Base-by-base conservation (phyloP, 1,140 invertebrate species). In the Campoletis sonorensis region DNA sequence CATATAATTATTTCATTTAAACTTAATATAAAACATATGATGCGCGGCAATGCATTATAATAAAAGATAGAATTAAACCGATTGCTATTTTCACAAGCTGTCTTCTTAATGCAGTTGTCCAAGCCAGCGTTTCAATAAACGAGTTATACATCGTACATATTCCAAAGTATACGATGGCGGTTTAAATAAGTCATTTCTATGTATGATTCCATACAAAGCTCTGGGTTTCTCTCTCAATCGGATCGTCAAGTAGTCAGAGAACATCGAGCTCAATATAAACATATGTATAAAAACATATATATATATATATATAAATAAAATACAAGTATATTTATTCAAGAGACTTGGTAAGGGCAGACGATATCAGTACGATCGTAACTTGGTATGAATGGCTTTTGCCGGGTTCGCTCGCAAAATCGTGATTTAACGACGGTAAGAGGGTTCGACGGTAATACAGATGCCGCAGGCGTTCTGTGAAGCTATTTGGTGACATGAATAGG, bases 291-390 rank as follows among this genome's bases (percentile, higher is more conserved):
- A 64, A 23, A 15, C 10, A 64, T 64, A 27, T 64, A 64, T 13
- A 33, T 72, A 45, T 54, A 54, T 80, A 33, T 30, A 73, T 13
- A 45, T 45, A 13, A 10, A 45, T 45, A 45, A 1, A 73, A 54
- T 73, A 73, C 27, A 78, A 67, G 61, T 78, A 78, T 77, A 77
- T 77, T 77, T 77, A 77, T 79, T 70, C 80, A 81, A 18, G 54
- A 54, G 76, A 78, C 78, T 72, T 64, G 23, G 73, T 71, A 76
- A 77, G 81, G 76, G 80, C 72, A 81, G 54, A 82, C 78, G 78
- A 77, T 82, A 82, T 82, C 81, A 71, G 81, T 76, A 79, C 78
- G 81, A 82, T 82, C 81, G 81, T 82, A 82, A 82, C 81, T 82
- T 61, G 71, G 81, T 78, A 82, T 82, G 81, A 82, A 82, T 82